phyloP scores from a whole-genome alignment of 2,113 vertebrate genomes.

The Benitochromis conjunctus region DNA sequence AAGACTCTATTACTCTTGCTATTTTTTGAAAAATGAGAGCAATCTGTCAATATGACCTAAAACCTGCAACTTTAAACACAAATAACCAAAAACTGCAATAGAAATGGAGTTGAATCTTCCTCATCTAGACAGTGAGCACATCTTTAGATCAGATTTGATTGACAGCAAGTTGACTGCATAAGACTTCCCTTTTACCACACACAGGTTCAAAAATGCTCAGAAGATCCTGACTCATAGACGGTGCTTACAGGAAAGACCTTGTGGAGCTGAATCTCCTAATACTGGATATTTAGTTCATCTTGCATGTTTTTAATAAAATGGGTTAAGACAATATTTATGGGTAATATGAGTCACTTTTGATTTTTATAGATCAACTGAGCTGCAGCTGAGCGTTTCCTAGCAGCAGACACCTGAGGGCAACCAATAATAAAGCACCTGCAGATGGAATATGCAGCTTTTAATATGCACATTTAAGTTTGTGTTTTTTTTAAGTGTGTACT shows the following conservation, averaged over 20 bases:
- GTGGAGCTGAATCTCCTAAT: background rate
- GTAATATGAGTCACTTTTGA: background rate
- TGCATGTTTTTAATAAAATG: background rate
- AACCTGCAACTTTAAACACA: background rate
- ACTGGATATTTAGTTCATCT: background rate
- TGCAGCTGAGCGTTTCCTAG: background rate
- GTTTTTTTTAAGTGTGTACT: background rate
- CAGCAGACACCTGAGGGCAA: background rate
- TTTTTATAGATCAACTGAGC: background rate
- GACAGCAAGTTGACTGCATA: background rate
- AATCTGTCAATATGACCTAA: background rate
- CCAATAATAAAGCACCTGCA: background rate
- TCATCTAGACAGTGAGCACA: background rate
- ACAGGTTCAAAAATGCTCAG: background rate
- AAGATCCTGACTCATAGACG: background rate
- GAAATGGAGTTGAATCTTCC: background rate
- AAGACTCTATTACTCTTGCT: background rate
- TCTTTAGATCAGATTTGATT: background rate
- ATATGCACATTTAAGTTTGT: background rate
- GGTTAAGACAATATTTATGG: background rate
- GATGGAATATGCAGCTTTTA: background rate
- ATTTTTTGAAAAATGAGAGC: background rate
- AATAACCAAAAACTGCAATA: background rate
- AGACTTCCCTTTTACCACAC: background rate
- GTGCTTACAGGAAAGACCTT: background rate